Conservation (phyloP, 37 sponge, comb jelly and placozoan genomes). For the Oscarella lobularis region DNA sequence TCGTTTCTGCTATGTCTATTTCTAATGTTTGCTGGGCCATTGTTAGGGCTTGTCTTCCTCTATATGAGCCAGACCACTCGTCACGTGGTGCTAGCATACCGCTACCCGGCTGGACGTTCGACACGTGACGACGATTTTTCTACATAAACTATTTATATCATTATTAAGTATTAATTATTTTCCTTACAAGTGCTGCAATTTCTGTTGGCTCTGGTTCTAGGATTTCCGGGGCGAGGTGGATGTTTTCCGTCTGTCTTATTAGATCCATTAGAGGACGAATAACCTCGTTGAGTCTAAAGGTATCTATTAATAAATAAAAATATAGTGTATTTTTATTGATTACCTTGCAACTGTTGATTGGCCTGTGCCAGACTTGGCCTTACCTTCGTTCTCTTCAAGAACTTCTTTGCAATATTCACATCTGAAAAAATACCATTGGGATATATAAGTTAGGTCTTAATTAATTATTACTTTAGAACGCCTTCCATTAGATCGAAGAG, state of each 20-base stretch:
- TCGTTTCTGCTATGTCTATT: too few species aligned
- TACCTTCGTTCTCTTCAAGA: slow-evolving; percentile 38
- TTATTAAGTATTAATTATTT: too few species aligned
- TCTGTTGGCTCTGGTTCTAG: slow-evolving; percentile 55
- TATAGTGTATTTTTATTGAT: too few species aligned
- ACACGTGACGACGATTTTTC: too few species aligned
- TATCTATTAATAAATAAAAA: too few species aligned
- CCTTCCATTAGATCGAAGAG: slow-evolving; percentile 49
- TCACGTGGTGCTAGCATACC: too few species aligned
- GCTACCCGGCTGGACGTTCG: too few species aligned
- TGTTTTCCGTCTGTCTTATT: slow-evolving; percentile 37
- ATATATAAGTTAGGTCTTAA: neutral
- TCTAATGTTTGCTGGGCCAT: too few species aligned
- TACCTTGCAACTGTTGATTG: neutral
- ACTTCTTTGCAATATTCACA: slow-evolving; percentile 39
- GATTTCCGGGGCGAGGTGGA: slow-evolving; percentile 46
- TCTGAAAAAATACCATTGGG: slow-evolving; percentile 9
- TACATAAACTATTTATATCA: too few species aligned
- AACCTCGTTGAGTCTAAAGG: slow-evolving; percentile 64
- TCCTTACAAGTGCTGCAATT: slow-evolving; percentile 21
- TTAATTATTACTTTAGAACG: slow-evolving; percentile 33
- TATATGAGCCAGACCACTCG: too few species aligned
- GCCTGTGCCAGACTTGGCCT: neutral
- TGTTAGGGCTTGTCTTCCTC: too few species aligned
- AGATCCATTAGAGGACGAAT: slow-evolving; percentile 39